phyloP scores from a whole-genome alignment of 2,888 invertebrate species.

The Acanthopleura granulata region DNA sequence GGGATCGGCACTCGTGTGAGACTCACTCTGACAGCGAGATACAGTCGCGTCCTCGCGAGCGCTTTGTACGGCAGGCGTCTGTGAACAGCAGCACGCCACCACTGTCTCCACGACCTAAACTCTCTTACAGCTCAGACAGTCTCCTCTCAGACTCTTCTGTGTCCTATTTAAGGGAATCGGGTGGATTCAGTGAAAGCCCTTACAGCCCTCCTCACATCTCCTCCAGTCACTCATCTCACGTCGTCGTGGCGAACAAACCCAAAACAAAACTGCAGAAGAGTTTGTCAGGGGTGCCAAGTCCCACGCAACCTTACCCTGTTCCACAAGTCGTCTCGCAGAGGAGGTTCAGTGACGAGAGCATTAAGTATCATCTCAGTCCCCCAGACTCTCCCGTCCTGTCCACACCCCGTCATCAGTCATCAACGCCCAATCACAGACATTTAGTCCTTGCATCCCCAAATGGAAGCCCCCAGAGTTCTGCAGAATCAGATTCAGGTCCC shows the following conservation, averaged over 20 bases:
- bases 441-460: neutral
- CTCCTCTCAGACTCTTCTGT: constrained; percentile 50
- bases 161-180: constrained; percentile 29
- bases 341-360: neutral
- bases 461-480: neutral
- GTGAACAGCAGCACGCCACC: constrained; percentile 50
- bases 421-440: neutral
- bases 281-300: neutral
- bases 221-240: neutral
- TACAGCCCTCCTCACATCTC: neutral
- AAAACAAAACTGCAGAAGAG: neutral
- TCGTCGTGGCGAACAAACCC: neutral
- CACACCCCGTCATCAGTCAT: neutral
- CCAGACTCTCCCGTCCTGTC: neutral
- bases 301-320: neutral
- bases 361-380: neutral
- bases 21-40: constrained; percentile 11
- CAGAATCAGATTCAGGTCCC: neutral
- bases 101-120: constrained; percentile 51
- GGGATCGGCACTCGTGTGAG: too few species aligned
- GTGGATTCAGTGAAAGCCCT: neutral
- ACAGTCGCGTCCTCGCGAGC: constrained; percentile 21
- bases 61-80: constrained; percentile 36
- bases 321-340: neutral
- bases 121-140: constrained; percentile 51